Percentiles rank a stretch among this genome's conserved stretches.
These are phyloP conservation scores for Metaphire vulgaris DNA, from an alignment of 1,140 invertebrate species.

Conservation along the genomic window DNA sequence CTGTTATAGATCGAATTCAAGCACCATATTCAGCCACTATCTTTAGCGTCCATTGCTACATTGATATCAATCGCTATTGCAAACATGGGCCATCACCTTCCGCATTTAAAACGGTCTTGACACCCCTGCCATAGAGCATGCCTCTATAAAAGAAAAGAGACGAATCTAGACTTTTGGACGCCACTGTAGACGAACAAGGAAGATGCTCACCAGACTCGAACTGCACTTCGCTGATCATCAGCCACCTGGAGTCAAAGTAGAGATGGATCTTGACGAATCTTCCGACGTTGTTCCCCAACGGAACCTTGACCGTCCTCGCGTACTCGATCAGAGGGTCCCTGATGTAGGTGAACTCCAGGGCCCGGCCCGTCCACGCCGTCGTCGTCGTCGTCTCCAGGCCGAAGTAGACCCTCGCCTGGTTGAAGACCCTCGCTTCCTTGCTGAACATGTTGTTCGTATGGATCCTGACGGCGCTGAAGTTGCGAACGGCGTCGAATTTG, in stretches of 20 bases:
- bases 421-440: conserved; percentile 61
- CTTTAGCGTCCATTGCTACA: too few species aligned
- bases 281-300: conserved; percentile 56
- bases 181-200: too few species aligned
- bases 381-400: conserved; percentile 62
- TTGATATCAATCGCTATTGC: too few species aligned
- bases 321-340: conserved; percentile 75
- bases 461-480: conserved; percentile 78
- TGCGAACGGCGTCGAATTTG: conserved; percentile 77
- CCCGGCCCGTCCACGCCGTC: conserved; percentile 53
- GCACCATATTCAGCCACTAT: too few species aligned
- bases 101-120: too few species aligned
- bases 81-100: too few species aligned
- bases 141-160: too few species aligned
- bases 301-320: conserved; percentile 14
- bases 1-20: too few species aligned
- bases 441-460: conserved; percentile 68
- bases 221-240: conserved; percentile 76
- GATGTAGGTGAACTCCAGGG: conserved; percentile 64
- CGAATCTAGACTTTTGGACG: too few species aligned
- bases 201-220: conserved; percentile 50
- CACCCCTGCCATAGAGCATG: too few species aligned
- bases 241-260: conserved; percentile 75
- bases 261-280: conserved; percentile 72
- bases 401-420: conserved; percentile 65